Evolutionary conservation across 2,888 invertebrate genomes (phyloP), one percentile per base, ranked within the genome.

Genomic region (Caenorhabditis angaria): DNA sequence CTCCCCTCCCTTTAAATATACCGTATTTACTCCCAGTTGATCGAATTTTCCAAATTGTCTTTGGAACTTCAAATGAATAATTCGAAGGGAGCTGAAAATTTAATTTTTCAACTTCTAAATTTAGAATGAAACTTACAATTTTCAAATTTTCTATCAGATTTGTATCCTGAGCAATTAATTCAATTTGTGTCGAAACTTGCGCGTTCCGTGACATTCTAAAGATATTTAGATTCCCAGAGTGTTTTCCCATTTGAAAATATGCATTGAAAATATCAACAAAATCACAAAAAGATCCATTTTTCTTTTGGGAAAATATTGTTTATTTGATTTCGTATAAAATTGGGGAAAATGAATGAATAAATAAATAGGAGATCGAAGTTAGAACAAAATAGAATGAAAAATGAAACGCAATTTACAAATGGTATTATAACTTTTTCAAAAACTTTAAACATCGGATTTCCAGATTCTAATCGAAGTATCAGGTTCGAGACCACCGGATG

Each of bases 401-500:
- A 54, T n/a, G n/a, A n/a, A n/a, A n/a, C n/a, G 12, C 32, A 32
- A 41, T 41, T 41, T 41, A 12, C 18, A 55, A 28, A 12, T 25
- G 32, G 24, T 29, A 24, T 6, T 10, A 50, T 50, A 12, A 20
- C n/a, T n/a, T n/a, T n/a, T n/a, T n/a, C n/a, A n/a, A n/a, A n/a
- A n/a, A n/a, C 18, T 41, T 71, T 83, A 88, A 41, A 82, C 83
- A 69, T 91, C 97, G 90, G 97, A 97, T 89, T 94, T 94, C 99
- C 99, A 99, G 76, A 99, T 90, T 90, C 97, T 97, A 88, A 99
- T 97, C 69, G 96, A 97, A 90, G 96, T 97, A 89, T 99, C 99
- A 88, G 94, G 95, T 90, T 99, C 99, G 81, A 99, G 91, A 27
- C 97, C 96, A 53, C 97, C 97, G 0, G 99, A 99, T 2, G 97